Base-by-base conservation (phyloP, 2,888 invertebrate species). In the Scrobipalpa costella region DNA sequence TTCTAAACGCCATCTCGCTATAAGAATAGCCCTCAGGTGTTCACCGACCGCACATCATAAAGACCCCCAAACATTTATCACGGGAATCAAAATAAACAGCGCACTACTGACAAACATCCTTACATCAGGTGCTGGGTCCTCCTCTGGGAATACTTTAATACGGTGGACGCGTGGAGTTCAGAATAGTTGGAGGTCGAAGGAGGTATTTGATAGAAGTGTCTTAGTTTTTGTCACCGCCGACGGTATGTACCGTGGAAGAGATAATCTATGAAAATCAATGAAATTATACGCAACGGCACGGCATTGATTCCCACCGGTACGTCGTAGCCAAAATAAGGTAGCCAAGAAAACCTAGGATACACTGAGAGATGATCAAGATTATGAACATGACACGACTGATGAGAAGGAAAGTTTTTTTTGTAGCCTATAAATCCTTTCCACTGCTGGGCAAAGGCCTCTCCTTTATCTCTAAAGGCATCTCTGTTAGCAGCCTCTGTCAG, bases 281-380 rank as follows among this genome's bases (percentile, higher is more conserved):
- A n/a, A n/a, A n/a, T n/a, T n/a, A n/a, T n/a, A n/a, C n/a, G n/a
- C n/a, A n/a, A n/a, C n/a, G n/a, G n/a, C n/a, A n/a, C n/a, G n/a
- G n/a, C n/a, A n/a, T n/a, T n/a, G n/a, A n/a, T n/a, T n/a, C n/a
- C n/a, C n/a, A n/a, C n/a, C n/a, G n/a, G n/a, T n/a, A n/a, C n/a
- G n/a, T n/a, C n/a, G n/a, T n/a, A n/a, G n/a, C n/a, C n/a, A 89
- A 90, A 90, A 90, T 90, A 88, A 90, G 87, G 88, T 85, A 83
- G 82, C 79, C 73, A 73, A 81, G 82, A 77, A 83, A 79, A 72
- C 72, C 52, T 50, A 68, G 44, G 77, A 57, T 71, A 80, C 83
- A 86, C 81, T 63, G 79, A 68, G 87, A 75, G 79, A 65, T 55
- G 11, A 11, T 55, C 8, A 34, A 33, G 36, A 36, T 36, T 36